A percentile compares a stretch with the other conserved stretches of the same genome.
These are phyloP conservation scores for Tautogolabrus adspersus DNA, from an alignment of 2,113 vertebrate species.

Conservation along the genomic window DNA sequence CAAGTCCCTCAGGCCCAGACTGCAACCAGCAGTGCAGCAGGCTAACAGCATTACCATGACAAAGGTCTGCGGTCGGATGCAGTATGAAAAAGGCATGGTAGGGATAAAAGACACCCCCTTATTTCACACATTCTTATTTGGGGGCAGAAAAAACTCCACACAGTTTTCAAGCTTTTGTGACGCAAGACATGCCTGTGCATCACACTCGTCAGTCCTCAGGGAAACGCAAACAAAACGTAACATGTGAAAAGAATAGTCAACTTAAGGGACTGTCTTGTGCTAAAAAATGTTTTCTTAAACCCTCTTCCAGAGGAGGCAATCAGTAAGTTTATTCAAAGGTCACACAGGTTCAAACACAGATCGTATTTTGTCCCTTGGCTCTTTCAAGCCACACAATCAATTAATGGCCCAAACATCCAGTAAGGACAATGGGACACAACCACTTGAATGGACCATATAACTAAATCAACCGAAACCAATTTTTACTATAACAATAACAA, in stretches of 20 bases:
- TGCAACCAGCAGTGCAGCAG: constrained; percentile 71
- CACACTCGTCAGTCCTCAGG: constrained; percentile 9
- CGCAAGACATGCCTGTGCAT: constrained; percentile 38
- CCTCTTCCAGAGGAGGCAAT: not conserved
- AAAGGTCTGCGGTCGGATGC: constrained; percentile 69
- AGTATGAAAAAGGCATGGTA: constrained; percentile 61
- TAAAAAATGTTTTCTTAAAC: constrained; percentile 4
- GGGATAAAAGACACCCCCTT: constrained; percentile 43
- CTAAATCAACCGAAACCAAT: constrained; percentile 22
- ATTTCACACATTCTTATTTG: constrained; percentile 55
- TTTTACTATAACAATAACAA: constrained; percentile 39
- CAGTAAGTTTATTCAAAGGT: constrained; percentile 10
- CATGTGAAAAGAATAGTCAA: not conserved
- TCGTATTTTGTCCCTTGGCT: not conserved
- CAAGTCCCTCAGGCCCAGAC: constrained; percentile 74
- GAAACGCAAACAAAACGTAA: constrained; percentile 24
- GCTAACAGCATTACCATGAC: constrained; percentile 78
- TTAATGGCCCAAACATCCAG: constrained; percentile 26
- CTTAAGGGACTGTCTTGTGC: not conserved
- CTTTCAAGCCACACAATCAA: constrained; percentile 20
- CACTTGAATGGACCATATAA: constrained; percentile 25
- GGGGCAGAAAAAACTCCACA: constrained; percentile 38
- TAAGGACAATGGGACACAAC: constrained; percentile 25
- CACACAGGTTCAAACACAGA: constrained; percentile 24
- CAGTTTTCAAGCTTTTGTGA: constrained; percentile 34